Percentiles rank a stretch among this genome's conserved stretches.
These are phyloP conservation scores for Petrocephalus zakoni DNA, from an alignment of 2,113 vertebrate species.

Conservation along the genomic window DNA sequence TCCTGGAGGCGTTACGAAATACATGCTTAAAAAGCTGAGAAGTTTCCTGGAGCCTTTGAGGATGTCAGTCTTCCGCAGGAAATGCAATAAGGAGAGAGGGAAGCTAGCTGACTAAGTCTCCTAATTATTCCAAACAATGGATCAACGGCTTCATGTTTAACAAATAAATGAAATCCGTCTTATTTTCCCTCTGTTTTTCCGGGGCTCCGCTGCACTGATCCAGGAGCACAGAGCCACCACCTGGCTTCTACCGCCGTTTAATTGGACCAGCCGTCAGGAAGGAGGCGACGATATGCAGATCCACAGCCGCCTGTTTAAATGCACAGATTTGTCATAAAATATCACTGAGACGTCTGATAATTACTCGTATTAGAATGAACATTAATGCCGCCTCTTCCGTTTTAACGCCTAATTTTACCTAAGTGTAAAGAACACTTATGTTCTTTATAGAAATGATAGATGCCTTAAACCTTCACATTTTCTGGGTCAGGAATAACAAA, in stretches of 20 bases:
- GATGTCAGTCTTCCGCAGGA: neutral
- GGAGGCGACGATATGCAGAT: conserved; percentile 65
- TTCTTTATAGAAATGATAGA: conserved; percentile 65
- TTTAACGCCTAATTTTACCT: conserved; percentile 64
- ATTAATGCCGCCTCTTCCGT: conserved; percentile 54
- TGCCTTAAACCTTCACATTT: conserved; percentile 58
- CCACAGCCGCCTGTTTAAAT: conserved; percentile 41
- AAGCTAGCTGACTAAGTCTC: conserved; percentile 22
- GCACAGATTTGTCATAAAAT: conserved; percentile 65
- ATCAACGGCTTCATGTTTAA: conserved; percentile 28
- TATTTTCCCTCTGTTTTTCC: neutral
- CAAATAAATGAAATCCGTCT: conserved; percentile 4
- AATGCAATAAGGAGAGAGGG: neutral
- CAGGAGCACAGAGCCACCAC: neutral
- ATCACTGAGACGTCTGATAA: conserved; percentile 62
- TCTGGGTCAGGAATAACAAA: conserved; percentile 65
- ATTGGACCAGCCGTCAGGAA: conserved; percentile 63
- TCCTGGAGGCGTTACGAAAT: neutral
- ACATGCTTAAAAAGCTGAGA: neutral
- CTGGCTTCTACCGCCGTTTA: conserved; percentile 44
- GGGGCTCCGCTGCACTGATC: neutral
- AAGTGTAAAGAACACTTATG: conserved; percentile 46
- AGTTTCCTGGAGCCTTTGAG: neutral
- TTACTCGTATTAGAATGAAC: conserved; percentile 63
- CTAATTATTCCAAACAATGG: conserved; percentile 36